Percentiles rank a stretch among this genome's conserved stretches.
These are phyloP conservation scores for Indicator indicator DNA, from an alignment of 2,113 vertebrate genomes.

Conservation along the genomic window DNA sequence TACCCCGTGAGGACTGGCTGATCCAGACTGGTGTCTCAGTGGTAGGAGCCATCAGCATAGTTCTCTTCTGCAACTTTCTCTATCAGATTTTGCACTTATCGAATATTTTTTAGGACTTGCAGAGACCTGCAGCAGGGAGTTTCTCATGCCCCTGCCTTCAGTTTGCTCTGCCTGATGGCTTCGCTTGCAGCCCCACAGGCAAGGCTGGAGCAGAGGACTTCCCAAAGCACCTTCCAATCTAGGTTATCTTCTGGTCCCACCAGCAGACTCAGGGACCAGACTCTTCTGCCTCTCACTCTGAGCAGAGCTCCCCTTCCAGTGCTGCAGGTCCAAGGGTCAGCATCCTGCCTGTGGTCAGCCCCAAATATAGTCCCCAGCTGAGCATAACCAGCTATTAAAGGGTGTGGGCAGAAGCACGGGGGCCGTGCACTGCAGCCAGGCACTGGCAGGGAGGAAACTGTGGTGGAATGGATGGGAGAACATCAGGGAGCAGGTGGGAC, in stretches of 20 bases:
- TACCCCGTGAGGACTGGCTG: neutral
- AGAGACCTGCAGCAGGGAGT: neutral
- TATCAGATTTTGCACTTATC: neutral
- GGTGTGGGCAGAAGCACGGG: neutral
- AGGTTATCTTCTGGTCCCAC: neutral
- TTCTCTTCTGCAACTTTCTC: neutral
- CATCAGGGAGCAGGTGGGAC: neutral
- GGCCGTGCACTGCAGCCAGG: neutral
- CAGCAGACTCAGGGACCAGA: neutral
- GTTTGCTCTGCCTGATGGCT: neutral
- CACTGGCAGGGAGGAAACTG: fast-evolving
- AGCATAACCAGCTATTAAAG: neutral
- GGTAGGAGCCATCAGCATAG: neutral
- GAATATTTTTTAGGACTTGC: neutral
- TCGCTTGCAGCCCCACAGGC: fast-evolving
- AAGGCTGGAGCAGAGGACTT: neutral
- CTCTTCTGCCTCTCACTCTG: fast-evolving
- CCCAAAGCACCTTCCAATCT: fast-evolving
- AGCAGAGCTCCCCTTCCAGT: neutral
- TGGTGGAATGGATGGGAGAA: neutral
- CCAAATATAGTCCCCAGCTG: neutral
- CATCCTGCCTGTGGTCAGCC: fast-evolving
- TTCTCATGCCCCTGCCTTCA: neutral
- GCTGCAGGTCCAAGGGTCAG: neutral
- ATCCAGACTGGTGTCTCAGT: neutral